A percentile compares a stretch with the other conserved stretches of the same genome.
Evolutionary conservation across 2,797 vertebrate genomes (phyloP).

Genomic region (Eutrigla gurnardus): DNA sequence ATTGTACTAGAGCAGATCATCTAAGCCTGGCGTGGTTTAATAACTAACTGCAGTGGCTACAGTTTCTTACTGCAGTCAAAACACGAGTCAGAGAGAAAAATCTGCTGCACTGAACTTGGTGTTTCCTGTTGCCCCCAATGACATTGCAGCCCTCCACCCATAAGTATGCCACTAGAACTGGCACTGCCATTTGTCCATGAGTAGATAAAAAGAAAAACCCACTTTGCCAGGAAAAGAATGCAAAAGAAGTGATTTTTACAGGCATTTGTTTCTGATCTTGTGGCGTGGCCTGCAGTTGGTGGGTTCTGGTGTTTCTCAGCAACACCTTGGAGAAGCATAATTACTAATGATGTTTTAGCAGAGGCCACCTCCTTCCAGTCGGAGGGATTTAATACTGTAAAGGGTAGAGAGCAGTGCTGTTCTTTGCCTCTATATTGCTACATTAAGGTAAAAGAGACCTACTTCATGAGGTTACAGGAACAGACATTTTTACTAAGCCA

Average conservation of each 20-base stretch:
- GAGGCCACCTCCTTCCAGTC: slow-evolving; percentile 59
- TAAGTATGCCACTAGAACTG: not conserved
- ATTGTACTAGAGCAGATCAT: not conserved
- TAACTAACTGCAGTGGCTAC: not conserved
- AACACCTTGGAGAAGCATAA: slow-evolving; percentile 74
- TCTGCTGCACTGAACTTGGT: not conserved
- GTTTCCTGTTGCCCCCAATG: slow-evolving; percentile 20
- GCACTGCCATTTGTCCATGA: not conserved
- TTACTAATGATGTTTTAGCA: slow-evolving; percentile 76
- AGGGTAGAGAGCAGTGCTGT: slow-evolving; percentile 20
- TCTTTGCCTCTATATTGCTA: slow-evolving; percentile 35
- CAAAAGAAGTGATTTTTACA: slow-evolving; percentile 52
- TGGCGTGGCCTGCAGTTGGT: slow-evolving; percentile 60
- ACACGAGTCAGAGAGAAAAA: not conserved
- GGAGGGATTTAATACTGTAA: slow-evolving; percentile 52
- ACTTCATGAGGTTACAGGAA: not conserved
- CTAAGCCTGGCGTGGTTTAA: not conserved
- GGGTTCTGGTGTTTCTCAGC: slow-evolving; percentile 79
- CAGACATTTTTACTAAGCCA: not conserved
- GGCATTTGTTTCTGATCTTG: slow-evolving; percentile 70
- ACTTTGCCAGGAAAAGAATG: slow-evolving; percentile 22
- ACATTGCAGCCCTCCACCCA: slow-evolving; percentile 15
- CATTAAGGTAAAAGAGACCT: slow-evolving; percentile 17
- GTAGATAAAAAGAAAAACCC: not conserved
- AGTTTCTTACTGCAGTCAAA: slow-evolving; percentile 16